Evolutionary conservation across 2,888 invertebrate genomes (phyloP).

Genomic region (Campoplex nolae): DNA sequence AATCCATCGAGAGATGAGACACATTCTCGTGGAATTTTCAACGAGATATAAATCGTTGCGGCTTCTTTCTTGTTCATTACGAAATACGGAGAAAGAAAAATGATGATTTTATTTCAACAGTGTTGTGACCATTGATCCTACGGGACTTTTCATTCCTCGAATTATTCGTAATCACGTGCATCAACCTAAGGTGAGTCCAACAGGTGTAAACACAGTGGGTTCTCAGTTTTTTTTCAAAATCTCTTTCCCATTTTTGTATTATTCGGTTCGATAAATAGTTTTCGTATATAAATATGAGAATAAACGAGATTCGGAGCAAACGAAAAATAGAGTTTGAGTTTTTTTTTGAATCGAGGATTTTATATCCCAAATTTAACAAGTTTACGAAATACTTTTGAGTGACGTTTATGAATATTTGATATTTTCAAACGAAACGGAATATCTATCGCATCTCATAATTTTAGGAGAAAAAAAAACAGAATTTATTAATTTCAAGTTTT

Average conservation of each 20-base stretch:
- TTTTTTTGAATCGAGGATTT: neutral
- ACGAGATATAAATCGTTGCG: neutral
- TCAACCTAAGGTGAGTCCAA: constrained; percentile 26
- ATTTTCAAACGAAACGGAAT: too few species aligned
- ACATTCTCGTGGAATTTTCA: neutral
- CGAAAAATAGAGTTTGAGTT: neutral
- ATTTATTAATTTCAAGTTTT: neutral
- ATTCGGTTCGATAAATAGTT: neutral
- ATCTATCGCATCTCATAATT: too few species aligned
- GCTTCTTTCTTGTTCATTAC: neutral
- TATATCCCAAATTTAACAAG: neutral
- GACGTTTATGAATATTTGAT: too few species aligned
- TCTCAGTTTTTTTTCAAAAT: neutral
- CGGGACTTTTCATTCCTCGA: neutral
- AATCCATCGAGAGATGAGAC: neutral
- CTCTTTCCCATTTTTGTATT: neutral
- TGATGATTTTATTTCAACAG: neutral
- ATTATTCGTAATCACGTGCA: constrained; percentile 12
- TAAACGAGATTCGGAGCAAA: too few species aligned
- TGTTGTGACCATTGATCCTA: neutral
- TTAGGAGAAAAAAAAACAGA: too few species aligned
- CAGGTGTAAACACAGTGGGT: neutral
- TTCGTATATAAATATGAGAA: neutral
- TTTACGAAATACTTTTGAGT: neutral
- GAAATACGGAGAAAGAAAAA: neutral